These are phyloP conservation scores for Eulemur mongoz DNA, from an alignment of 2,797 vertebrate species.

Conservation along the genomic window DNA sequence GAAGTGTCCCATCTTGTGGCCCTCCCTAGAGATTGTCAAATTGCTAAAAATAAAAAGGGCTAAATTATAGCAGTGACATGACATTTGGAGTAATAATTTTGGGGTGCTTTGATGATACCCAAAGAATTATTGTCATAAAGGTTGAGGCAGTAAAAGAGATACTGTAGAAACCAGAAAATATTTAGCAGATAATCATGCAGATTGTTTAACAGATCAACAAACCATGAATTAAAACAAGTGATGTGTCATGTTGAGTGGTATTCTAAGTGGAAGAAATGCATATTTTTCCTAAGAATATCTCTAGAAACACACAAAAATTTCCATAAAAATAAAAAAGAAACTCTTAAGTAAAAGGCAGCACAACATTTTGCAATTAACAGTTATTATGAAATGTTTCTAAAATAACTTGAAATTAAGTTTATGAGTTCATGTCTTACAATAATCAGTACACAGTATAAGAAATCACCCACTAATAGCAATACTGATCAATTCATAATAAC, in stretches of 20 bases:
- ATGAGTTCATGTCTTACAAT: neutral
- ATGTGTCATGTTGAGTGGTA: neutral
- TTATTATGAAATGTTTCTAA: neutral
- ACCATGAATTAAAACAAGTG: neutral
- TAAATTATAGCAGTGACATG: neutral
- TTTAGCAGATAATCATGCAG: neutral
- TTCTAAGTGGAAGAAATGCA: neutral
- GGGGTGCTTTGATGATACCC: neutral
- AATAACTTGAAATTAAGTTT: neutral
- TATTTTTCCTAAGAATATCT: neutral
- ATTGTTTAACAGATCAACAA: neutral
- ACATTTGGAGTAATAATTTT: neutral
- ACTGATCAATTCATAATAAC: neutral
- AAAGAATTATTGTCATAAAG: neutral
- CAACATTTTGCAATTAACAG: neutral
- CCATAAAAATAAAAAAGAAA: constrained; percentile 34
- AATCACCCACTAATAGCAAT: neutral
- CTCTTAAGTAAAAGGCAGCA: neutral
- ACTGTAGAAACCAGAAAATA: neutral
- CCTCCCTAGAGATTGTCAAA: neutral
- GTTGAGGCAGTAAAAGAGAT: neutral
- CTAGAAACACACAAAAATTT: neutral
- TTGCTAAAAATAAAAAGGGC: neutral
- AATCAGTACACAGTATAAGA: neutral
- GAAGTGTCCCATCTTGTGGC: neutral